These are phyloP conservation scores for Troglohyphantes excavatus DNA, from an alignment of 2,888 invertebrate genomes.

Conservation along the genomic window DNA sequence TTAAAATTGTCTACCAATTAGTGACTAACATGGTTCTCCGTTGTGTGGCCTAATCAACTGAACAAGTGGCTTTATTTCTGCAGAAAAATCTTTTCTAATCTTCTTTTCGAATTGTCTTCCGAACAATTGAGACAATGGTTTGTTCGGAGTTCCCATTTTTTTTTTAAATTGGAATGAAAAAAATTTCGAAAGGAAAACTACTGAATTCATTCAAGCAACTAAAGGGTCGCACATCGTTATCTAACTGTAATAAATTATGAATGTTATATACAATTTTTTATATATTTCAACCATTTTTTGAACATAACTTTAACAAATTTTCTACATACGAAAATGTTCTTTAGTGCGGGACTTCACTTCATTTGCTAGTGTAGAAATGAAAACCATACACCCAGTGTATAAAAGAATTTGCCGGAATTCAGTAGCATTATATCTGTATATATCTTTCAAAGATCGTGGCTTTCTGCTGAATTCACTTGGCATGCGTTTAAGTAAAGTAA, in stretches of 20 bases:
- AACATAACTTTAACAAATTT: slow-evolving; percentile 1
- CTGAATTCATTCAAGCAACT: slow-evolving; percentile 18
- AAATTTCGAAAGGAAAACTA: slow-evolving; percentile 40
- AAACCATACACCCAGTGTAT: slow-evolving; percentile 24
- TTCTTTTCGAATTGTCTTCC: slow-evolving; percentile 13
- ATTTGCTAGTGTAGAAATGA: slow-evolving; percentile 5
- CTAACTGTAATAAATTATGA: slow-evolving; percentile 32
- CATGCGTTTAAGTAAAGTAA: neutral
- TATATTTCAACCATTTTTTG: neutral
- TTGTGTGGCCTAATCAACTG: no score
- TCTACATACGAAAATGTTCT: slow-evolving; percentile 1
- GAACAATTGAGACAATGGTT: slow-evolving; percentile 12
- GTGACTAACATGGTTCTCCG: no score
- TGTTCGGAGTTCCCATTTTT: neutral
- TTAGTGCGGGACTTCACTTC: neutral
- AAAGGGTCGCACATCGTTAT: slow-evolving; percentile 11
- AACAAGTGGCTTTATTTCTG: no score
- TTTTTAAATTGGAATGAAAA: neutral
- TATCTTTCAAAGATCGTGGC: neutral
- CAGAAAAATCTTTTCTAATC: no score
- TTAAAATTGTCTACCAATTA: no score
- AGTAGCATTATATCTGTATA: slow-evolving; percentile 35
- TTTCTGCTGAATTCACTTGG: neutral
- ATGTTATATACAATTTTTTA: slow-evolving; percentile 6
- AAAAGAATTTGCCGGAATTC: slow-evolving; percentile 23